phyloP scores from a whole-genome alignment of 64 coral and sea anemone species.

The Astreopora myriophthalma region DNA sequence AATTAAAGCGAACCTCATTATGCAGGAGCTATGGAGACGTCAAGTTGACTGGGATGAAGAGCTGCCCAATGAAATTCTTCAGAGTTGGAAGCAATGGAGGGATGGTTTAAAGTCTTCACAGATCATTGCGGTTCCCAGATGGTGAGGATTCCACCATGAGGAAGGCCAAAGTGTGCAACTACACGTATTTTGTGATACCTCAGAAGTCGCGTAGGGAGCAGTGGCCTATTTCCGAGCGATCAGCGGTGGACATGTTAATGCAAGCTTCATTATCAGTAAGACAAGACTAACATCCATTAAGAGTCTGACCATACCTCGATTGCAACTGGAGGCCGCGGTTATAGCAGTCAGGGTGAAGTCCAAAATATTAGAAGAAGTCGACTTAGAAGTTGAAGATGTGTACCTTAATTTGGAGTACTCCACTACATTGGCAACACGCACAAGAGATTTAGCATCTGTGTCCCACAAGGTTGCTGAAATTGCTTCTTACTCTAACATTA shows the following conservation, averaged over 20 bases:
- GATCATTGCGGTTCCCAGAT: background rate
- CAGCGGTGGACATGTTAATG: background rate
- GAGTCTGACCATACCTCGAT: background rate
- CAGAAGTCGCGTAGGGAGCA: conserved; percentile 21
- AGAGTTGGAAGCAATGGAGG: background rate
- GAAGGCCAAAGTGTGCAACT: background rate
- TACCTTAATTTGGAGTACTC: background rate
- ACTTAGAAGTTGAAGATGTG: background rate
- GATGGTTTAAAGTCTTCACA: background rate
- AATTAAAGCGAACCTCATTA: conserved; percentile 29
- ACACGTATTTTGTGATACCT: background rate
- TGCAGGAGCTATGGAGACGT: conserved; percentile 22
- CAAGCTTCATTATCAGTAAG: conserved; percentile 18
- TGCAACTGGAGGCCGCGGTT: background rate
- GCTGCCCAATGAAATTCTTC: background rate
- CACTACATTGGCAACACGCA: background rate
- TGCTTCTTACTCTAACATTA: background rate
- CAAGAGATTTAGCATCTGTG: conserved; percentile 4
- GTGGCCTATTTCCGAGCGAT: conserved; percentile 15
- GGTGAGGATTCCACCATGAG: background rate
- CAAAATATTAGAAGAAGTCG: background rate
- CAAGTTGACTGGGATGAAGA: background rate
- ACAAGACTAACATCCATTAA: background rate
- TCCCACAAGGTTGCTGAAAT: background rate
- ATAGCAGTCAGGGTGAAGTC: background rate